phyloP scores from a whole-genome alignment of 2,797 vertebrate genomes.

The Psittacula derbiana region DNA sequence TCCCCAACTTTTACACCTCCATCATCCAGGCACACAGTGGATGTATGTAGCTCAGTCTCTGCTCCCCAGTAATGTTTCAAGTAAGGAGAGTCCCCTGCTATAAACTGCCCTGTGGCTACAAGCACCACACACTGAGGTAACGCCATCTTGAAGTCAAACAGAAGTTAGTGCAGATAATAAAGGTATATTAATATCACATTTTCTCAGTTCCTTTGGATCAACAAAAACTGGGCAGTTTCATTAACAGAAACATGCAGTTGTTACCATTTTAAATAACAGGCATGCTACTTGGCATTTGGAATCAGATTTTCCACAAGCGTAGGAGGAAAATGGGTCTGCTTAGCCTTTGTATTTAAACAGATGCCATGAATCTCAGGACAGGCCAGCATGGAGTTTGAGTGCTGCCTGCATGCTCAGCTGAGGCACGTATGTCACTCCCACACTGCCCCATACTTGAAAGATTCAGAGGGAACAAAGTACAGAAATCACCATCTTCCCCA shows the following conservation, averaged over 20 bases:
- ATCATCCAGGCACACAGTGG: neutral
- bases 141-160: neutral
- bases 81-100: neutral
- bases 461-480: neutral
- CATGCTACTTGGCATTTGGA: neutral
- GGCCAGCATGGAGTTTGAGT: fast-evolving
- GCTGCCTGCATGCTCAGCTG: neutral
- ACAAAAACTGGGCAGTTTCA: neutral
- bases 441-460: neutral
- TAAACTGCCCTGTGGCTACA: neutral
- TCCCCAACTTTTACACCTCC: neutral
- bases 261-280: neutral
- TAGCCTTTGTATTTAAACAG: neutral
- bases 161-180: neutral
- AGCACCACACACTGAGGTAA: neutral
- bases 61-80: neutral
- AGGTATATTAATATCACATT: neutral
- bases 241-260: neutral
- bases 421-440: neutral
- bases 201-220: neutral
- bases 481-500: neutral
- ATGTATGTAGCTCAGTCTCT: neutral
- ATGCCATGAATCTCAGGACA: neutral
- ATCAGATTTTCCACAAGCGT: neutral
- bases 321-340: neutral